Base-by-base conservation (phyloP, 1,140 invertebrate species). In the Samia ricini region DNA sequence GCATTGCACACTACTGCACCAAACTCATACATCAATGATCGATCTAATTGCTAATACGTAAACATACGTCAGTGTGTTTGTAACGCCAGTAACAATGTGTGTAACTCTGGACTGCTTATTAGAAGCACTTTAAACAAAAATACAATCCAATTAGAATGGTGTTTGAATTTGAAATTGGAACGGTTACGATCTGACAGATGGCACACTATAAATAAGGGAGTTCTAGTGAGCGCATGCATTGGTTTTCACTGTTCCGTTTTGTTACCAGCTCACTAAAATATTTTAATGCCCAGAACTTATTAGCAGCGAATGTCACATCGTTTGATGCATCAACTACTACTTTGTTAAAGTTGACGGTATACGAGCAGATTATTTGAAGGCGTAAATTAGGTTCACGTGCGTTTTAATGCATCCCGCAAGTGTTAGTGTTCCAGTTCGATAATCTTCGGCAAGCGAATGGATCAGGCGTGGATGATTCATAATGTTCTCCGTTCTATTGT, bases 301-400 rank as follows among this genome's bases (percentile, higher is more conserved):
- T 83, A 87, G 75, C 79, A 52, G 70, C 77, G 74, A 83, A 83
- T 83, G 80, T 84, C 77, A 79, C 79, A 74, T 66, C 77, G 76
- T 85, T 87, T 87, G 82, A 86, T 84, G 76, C 79, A 85, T 85
- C 75, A 81, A 84, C 76, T 73, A 70, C 74, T 79, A 85, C 82
- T 82, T 83, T 88, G 82, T 85, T 85, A 81, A 77, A 76, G 74
- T 80, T 81, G 66, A 73, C 72, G 62, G 64, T 71, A 61, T 73
- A 69, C 22, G 66, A 70, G 60, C 48, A 62, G 71, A 79, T 81
- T 83, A 87, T 89, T 82, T 78, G 74, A 72, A 74, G 66, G 81
- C 74, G 87, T 84, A 88, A 89, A 89, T 89, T 89, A 88, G 83
- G 68, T 81, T 88, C 85, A 85, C 87, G 81, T 89, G 85, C 77